These are phyloP conservation scores for Saguinus imperator DNA, from an alignment of 2,113 vertebrate genomes.

Conservation along the genomic window DNA sequence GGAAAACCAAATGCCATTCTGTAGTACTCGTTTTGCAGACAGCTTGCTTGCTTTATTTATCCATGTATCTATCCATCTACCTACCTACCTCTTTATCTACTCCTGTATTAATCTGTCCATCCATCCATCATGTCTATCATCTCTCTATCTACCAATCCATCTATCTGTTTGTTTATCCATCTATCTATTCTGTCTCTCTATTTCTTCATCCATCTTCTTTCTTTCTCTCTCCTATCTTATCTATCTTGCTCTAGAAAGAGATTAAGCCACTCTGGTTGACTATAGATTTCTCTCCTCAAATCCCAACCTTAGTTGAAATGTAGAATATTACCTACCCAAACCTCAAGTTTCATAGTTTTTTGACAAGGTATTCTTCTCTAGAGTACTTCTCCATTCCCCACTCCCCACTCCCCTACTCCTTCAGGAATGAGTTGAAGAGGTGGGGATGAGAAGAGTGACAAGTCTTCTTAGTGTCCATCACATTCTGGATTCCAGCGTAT, in stretches of 20 bases:
- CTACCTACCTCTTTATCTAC: background rate
- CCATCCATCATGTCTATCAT: background rate
- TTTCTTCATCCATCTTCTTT: background rate
- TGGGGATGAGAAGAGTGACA: background rate
- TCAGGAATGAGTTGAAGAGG: background rate
- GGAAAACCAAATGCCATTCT: slow-evolving; percentile 50
- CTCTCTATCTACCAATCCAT: background rate
- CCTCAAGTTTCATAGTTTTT: background rate
- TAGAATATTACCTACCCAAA: background rate
- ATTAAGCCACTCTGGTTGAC: background rate
- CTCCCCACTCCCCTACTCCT: too few species aligned
- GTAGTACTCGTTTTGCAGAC: background rate
- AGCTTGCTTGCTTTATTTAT: background rate
- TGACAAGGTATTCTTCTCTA: background rate
- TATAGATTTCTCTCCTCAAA: background rate
- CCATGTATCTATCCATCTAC: background rate
- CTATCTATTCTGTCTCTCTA: background rate
- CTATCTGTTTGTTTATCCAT: background rate
- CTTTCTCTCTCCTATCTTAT: background rate
- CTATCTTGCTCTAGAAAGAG: slow-evolving; percentile 20
- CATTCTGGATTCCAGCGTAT: background rate
- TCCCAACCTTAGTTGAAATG: background rate
- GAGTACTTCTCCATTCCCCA: background rate
- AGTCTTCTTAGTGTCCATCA: background rate
- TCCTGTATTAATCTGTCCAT: background rate